These are phyloP conservation scores for Periophthalmus modestus DNA, from an alignment of 2,113 vertebrate genomes.

Conservation along the genomic window DNA sequence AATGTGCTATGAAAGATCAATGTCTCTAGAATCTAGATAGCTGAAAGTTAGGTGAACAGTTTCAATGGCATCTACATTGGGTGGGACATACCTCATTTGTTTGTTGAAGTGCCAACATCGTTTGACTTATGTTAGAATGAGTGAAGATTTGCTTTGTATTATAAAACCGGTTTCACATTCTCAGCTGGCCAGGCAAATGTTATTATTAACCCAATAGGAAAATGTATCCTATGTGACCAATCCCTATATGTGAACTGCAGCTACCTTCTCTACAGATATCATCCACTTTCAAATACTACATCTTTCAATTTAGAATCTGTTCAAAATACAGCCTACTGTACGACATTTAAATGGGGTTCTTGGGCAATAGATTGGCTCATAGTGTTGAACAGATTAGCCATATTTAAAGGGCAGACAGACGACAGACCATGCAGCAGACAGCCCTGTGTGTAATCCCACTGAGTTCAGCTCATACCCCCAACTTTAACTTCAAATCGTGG, in stretches of 20 bases:
- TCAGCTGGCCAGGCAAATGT: not conserved
- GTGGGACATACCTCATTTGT: not conserved
- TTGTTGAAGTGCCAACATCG: not conserved
- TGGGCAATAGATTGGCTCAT: not conserved
- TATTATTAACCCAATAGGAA: not conserved
- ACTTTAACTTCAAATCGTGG: constrained; percentile 43
- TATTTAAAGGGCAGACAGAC: constrained; percentile 53
- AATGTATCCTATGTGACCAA: not conserved
- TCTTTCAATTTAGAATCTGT: not conserved
- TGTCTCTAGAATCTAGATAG: not conserved
- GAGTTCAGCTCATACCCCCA: constrained; percentile 27
- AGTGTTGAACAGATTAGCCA: constrained; percentile 51
- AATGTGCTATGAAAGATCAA: not conserved
- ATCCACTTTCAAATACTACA: no score
- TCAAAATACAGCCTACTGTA: not conserved
- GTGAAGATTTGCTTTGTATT: not conserved
- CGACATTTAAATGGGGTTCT: not conserved
- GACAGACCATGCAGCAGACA: constrained; percentile 59
- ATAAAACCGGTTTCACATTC: no score
- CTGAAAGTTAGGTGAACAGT: not conserved
- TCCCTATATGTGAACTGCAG: not conserved
- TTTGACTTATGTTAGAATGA: not conserved
- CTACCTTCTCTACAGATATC: not conserved
- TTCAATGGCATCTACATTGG: not conserved
- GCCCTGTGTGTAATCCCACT: constrained; percentile 52